phyloP scores from a whole-genome alignment of 2,888 invertebrate species.

The Diaprepes abbreviatus region DNA sequence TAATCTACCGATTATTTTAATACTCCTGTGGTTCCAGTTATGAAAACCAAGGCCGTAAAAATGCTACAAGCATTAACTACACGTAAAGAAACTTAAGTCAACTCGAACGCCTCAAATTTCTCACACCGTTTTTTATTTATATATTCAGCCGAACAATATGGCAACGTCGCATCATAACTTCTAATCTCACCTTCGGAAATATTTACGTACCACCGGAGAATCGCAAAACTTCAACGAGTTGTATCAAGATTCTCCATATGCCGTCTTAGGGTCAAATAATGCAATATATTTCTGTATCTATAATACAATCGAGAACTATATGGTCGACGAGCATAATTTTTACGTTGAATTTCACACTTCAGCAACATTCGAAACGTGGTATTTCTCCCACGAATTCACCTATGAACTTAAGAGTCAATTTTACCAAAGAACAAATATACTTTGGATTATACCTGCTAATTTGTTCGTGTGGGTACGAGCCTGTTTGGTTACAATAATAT shows the following conservation, averaged over 20 bases:
- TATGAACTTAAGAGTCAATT: conserved; percentile 45
- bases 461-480: conserved; percentile 7
- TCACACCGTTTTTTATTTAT: neutral
- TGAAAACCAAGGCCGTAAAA: too few relatives aligned
- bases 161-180: conserved; percentile 24
- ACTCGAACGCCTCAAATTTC: too few relatives aligned
- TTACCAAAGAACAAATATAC: conserved; percentile 19
- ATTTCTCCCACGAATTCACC: conserved; percentile 57
- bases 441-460: conserved; percentile 3
- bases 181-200: conserved; percentile 26
- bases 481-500: neutral
- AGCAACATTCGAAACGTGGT: conserved; percentile 54
- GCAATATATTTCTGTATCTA: conserved; percentile 55
- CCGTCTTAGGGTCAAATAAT: conserved; percentile 52
- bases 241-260: conserved; percentile 53
- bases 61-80: too few relatives aligned
- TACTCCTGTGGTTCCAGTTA: too few relatives aligned
- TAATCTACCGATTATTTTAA: too few relatives aligned
- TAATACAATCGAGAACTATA: conserved; percentile 54
- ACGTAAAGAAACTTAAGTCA: too few relatives aligned
- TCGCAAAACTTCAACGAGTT: conserved; percentile 7
- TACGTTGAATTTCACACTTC: conserved; percentile 57
- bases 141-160: neutral
- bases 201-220: conserved; percentile 21
- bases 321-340: conserved; percentile 50